Conservation (phyloP, 2,888 invertebrate species). For the Tipula helvola region DNA sequence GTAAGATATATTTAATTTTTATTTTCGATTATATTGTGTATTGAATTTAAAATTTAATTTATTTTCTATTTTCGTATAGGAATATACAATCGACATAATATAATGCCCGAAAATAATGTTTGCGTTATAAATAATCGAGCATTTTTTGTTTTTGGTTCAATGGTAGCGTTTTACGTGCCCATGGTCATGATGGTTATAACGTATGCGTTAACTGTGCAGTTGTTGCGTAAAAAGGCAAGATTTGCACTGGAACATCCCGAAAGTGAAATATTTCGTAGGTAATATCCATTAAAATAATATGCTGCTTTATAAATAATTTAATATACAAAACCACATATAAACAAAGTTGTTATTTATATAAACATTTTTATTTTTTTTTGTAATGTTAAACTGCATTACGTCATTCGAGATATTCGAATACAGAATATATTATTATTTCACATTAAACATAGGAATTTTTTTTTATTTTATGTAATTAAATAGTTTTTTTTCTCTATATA, state of each 20-base stretch:
- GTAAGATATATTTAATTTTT: conserved; percentile 37
- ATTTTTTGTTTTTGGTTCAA: conserved; percentile 82
- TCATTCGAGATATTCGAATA: not conserved
- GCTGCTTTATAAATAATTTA: not conserved
- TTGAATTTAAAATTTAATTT: not conserved
- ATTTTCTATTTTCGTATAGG: conserved; percentile 37
- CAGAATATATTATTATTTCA: not conserved
- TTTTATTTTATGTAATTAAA: not conserved
- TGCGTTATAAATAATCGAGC: conserved; percentile 76
- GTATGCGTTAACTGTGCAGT: conserved; percentile 77
- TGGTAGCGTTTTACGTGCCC: conserved; percentile 90
- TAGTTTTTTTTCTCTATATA: not conserved
- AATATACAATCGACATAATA: conserved; percentile 59
- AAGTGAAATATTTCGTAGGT: conserved; percentile 43
- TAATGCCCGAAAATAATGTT: conserved; percentile 62
- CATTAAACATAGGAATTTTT: not conserved
- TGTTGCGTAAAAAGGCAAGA: conserved; percentile 67
- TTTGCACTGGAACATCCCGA: conserved; percentile 55
- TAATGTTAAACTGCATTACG: not conserved
- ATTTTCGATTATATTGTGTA: not conserved
- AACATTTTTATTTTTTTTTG: not conserved
- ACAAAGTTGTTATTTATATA: not conserved
- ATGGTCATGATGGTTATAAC: conserved; percentile 91
- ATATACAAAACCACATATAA: not conserved
- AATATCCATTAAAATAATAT: not conserved